Percentiles rank a stretch among this genome's conserved stretches.
Evolutionary conservation across 2,113 vertebrate species (phyloP).

Genomic region (Anolis carolinensis): DNA sequence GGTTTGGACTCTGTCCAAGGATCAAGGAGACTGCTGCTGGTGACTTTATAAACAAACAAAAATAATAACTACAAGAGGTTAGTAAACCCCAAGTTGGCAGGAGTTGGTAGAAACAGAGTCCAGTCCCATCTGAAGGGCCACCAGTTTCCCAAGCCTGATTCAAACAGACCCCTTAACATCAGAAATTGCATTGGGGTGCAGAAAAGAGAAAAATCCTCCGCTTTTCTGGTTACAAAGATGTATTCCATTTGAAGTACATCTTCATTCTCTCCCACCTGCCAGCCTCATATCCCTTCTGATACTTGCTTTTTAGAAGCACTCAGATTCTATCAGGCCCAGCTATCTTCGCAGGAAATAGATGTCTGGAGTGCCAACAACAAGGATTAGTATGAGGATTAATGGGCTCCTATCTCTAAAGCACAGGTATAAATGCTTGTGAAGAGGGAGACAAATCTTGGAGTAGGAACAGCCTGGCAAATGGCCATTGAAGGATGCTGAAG

Average conservation of each 20-base stretch:
- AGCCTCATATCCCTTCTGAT: background rate
- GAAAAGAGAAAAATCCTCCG: background rate
- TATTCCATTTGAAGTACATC: background rate
- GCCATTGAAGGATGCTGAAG: background rate
- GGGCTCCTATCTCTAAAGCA: background rate
- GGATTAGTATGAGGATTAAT: background rate
- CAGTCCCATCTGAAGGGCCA: too few relatives aligned
- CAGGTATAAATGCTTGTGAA: conserved; percentile 1
- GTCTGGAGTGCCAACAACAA: background rate
- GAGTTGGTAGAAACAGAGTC: too few relatives aligned
- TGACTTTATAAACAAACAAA: too few relatives aligned
- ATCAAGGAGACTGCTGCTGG: too few relatives aligned
- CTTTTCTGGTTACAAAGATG: background rate
- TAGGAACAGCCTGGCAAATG: background rate
- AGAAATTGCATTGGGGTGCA: too few relatives aligned
- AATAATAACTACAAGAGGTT: too few relatives aligned
- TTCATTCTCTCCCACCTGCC: background rate
- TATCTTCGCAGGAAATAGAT: background rate
- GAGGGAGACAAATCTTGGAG: background rate
- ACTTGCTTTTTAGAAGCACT: background rate
- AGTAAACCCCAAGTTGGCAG: too few relatives aligned
- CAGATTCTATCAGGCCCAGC: background rate
- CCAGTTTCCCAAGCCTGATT: background rate
- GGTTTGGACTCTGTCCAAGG: too few relatives aligned
- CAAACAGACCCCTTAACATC: background rate